Percentiles rank a stretch among this genome's conserved stretches.
Conservation (phyloP, 1,140 invertebrate species). For the Calephelis nemesis region DNA sequence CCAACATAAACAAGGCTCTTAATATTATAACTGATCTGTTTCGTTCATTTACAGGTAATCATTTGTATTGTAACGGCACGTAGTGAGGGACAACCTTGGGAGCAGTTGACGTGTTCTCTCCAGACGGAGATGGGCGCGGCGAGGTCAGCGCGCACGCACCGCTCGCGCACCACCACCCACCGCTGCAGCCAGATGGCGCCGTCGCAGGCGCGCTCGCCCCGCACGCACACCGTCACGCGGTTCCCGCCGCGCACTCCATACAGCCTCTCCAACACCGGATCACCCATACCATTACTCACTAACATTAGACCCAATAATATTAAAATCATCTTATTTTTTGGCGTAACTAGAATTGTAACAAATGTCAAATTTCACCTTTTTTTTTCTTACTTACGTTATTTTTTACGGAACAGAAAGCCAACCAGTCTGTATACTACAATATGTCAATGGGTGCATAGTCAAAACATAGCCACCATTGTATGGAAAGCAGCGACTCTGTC, state of each 20-base stretch:
- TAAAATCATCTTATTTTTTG: conserved; percentile 14
- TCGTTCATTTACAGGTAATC: too few relatives aligned
- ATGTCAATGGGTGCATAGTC: too few relatives aligned
- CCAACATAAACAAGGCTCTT: too few relatives aligned
- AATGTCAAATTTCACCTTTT: too few relatives aligned
- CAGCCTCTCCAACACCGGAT: conserved; percentile 20
- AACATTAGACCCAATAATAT: conserved; percentile 5
- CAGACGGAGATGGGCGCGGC: conserved; percentile 16
- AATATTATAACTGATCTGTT: too few relatives aligned
- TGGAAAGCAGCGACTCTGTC: too few relatives aligned
- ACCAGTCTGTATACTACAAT: too few relatives aligned
- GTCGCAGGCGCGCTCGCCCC: conserved; percentile 16
- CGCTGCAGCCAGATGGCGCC: conserved; percentile 26
- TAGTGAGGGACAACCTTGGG: not conserved
- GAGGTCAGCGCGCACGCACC: conserved; percentile 22
- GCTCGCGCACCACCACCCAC: conserved; percentile 29
- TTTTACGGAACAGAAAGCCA: too few relatives aligned
- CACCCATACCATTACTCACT: conserved; percentile 5
- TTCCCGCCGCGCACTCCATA: conserved; percentile 17
- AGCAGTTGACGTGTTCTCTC: conserved; percentile 14
- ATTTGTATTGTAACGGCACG: too few relatives aligned
- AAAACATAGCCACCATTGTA: too few relatives aligned
- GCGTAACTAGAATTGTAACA: too few relatives aligned
- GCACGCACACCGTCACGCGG: conserved; percentile 23
- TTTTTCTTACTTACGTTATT: too few relatives aligned